These are phyloP conservation scores for Urocolius indicus DNA, from an alignment of 2,113 vertebrate genomes.

Conservation along the genomic window DNA sequence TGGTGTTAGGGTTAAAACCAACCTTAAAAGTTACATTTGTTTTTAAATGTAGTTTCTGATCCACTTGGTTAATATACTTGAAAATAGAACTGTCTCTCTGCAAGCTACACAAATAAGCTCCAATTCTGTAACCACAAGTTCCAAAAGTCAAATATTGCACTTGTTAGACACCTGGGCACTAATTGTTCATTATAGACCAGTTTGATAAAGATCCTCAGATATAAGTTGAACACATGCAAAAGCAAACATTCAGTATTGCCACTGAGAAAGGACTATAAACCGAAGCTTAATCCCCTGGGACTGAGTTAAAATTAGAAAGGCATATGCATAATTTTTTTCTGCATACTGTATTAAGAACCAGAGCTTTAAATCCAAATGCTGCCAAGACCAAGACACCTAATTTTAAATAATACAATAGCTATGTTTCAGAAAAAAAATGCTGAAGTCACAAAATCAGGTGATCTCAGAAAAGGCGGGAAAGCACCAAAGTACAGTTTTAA, in stretches of 20 bases:
- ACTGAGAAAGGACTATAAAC: not conserved
- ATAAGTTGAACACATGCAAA: not conserved
- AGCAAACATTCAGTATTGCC: not conserved
- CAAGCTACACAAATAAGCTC: not conserved
- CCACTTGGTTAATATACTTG: not conserved
- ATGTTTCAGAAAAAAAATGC: not conserved
- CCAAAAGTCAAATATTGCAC: not conserved
- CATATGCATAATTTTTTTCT: not conserved
- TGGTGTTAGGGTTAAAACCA: not conserved
- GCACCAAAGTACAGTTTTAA: not conserved
- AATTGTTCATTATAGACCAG: not conserved
- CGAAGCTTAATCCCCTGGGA: not conserved
- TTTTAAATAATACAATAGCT: not conserved
- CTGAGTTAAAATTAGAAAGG: not conserved
- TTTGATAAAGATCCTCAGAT: not conserved
- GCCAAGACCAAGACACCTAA: not conserved
- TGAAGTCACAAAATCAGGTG: not conserved
- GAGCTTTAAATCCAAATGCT: not conserved
- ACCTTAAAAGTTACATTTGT: not conserved
- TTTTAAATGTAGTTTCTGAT: not conserved
- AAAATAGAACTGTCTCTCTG: not conserved
- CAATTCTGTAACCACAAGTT: not conserved
- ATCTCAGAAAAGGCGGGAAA: not conserved
- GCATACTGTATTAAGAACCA: not conserved
- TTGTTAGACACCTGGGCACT: not conserved